phyloP scores from a whole-genome alignment of 1,140 invertebrate species.

The Hetaerina americana region DNA sequence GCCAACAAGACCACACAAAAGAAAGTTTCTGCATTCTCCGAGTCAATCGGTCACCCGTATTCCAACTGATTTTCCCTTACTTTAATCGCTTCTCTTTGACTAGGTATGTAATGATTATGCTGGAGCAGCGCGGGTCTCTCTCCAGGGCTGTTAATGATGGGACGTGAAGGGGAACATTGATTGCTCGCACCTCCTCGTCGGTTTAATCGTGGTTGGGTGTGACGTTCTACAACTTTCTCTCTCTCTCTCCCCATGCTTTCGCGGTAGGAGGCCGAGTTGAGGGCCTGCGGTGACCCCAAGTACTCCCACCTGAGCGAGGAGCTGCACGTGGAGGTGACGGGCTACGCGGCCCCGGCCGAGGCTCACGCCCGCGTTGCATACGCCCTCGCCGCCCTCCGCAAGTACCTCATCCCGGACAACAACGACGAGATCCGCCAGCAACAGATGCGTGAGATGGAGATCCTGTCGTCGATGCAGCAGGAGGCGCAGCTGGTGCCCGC shows the following conservation, averaged over 20 bases:
- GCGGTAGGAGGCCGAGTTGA: conserved; percentile 70
- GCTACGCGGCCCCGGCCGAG: conserved; percentile 77
- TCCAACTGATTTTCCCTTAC: no score
- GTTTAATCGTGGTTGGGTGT: no score
- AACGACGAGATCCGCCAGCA: conserved; percentile 70
- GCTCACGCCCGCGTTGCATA: conserved; percentile 83
- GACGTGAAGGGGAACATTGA: no score
- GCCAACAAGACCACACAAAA: no score
- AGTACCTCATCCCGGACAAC: conserved; percentile 31
- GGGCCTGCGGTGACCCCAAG: conserved; percentile 76
- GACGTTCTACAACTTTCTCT: no score
- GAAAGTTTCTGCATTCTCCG: no score
- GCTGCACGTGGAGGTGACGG: conserved; percentile 84
- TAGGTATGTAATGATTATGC: no score
- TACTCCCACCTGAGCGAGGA: conserved; percentile 86
- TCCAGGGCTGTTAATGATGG: no score
- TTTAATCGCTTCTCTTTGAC: no score
- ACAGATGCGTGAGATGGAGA: conserved; percentile 57
- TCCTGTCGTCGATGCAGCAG: conserved; percentile 5
- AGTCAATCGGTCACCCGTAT: no score
- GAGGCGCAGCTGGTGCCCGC: conserved; percentile 20
- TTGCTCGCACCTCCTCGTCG: no score
- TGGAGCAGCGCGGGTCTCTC: no score
- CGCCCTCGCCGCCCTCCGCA: conserved; percentile 59
- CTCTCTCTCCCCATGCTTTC: neutral